phyloP scores from a whole-genome alignment of 2,113 vertebrate species.

The Corynorhinus townsendii region DNA sequence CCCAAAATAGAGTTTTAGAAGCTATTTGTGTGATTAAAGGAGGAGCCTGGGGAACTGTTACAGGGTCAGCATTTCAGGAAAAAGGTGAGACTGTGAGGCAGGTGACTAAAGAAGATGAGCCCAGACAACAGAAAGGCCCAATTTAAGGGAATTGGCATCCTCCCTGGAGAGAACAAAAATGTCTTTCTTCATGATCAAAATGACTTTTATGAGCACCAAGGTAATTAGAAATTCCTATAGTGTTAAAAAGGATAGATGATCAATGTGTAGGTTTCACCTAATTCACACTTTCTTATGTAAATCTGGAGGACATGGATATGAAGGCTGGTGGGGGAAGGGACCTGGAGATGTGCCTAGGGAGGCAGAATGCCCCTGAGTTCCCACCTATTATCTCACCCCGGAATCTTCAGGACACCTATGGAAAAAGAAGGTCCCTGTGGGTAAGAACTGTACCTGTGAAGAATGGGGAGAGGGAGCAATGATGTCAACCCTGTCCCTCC shows the following conservation, averaged over 20 bases:
- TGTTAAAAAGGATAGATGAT: neutral
- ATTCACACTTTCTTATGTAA: neutral
- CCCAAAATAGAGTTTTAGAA: slow-evolving; percentile 19
- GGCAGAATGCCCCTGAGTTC: neutral
- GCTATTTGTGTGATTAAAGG: slow-evolving; percentile 27
- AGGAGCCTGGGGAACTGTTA: neutral
- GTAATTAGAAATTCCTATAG: neutral
- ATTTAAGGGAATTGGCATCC: neutral
- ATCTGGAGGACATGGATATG: neutral
- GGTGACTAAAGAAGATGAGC: neutral
- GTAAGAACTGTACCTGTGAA: neutral
- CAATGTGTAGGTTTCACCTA: neutral
- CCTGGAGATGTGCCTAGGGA: neutral
- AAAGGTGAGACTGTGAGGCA: neutral
- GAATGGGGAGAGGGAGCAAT: neutral
- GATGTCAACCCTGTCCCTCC: neutral
- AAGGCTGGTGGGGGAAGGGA: neutral
- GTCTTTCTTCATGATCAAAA: neutral
- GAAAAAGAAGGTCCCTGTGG: neutral
- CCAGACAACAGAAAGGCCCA: neutral
- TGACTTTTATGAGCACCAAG: neutral
- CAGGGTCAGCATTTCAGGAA: neutral
- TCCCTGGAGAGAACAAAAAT: slow-evolving; percentile 18
- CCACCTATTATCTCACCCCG: neutral
- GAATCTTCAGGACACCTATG: neutral